phyloP scores from a whole-genome alignment of 2,113 vertebrate species.

The Elaphurus davidianus region DNA sequence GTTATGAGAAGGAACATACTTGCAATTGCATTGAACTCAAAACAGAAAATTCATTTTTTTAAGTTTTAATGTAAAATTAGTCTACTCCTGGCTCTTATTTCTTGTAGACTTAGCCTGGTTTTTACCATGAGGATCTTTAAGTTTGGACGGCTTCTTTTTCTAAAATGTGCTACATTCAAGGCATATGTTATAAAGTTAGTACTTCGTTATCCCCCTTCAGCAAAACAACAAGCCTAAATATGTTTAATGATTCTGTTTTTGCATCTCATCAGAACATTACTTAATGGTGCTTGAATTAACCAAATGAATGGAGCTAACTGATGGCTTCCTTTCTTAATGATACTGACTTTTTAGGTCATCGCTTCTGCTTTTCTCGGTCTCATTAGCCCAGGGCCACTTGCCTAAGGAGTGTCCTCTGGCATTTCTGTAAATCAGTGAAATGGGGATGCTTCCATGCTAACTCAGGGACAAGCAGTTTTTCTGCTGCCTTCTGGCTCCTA shows the following conservation, averaged over 20 bases:
- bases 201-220: neutral
- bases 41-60: neutral
- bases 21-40: neutral
- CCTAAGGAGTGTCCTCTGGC: neutral
- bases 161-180: neutral
- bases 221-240: conserved; percentile 37
- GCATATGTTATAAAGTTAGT: neutral
- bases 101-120: neutral
- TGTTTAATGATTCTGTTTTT: conserved; percentile 36
- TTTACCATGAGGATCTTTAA: neutral
- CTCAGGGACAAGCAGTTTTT: neutral
- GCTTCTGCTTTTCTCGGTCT: neutral
- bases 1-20: neutral
- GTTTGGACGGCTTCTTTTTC: neutral
- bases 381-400: neutral
- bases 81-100: neutral
- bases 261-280: neutral
- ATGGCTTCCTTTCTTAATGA: conserved; percentile 23
- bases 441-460: neutral
- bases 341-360: neutral
- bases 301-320: conserved; percentile 17
- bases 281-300: conserved; percentile 62
- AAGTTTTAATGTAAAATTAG: neutral
- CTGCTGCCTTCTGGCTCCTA: neutral
- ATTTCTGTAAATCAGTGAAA: neutral